Percentiles rank a stretch among this genome's conserved stretches.
Conservation (phyloP, 2,888 invertebrate species). For the Drosophila eohydei region DNA sequence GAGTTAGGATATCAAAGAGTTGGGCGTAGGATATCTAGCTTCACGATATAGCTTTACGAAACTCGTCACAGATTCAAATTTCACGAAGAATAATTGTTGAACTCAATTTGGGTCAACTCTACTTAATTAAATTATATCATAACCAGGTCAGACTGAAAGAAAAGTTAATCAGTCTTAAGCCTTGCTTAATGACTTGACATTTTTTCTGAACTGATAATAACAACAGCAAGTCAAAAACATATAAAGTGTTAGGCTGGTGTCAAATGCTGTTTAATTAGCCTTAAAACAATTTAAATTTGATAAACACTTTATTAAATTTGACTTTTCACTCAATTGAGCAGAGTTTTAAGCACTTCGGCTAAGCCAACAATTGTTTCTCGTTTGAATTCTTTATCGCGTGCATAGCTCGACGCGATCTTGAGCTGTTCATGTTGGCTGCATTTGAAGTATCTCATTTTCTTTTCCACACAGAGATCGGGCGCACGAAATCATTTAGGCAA, state of each 20-base stretch:
- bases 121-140: too few relatives aligned
- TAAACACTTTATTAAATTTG: slow-evolving; percentile 9
- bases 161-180: not conserved
- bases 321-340: slow-evolving; percentile 3
- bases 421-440: slow-evolving; percentile 71
- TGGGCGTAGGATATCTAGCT: too few relatives aligned
- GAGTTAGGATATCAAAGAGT: too few relatives aligned
- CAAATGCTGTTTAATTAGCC: not conserved
- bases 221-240: too few relatives aligned
- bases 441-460: slow-evolving; percentile 69
- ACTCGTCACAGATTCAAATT: too few relatives aligned
- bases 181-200: not conserved
- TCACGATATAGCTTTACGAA: too few relatives aligned
- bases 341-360: slow-evolving; percentile 13
- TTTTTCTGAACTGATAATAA: too few relatives aligned
- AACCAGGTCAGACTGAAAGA: too few relatives aligned
- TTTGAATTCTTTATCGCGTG: slow-evolving; percentile 31
- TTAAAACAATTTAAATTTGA: not conserved
- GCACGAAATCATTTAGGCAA: slow-evolving; percentile 74
- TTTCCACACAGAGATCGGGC: slow-evolving; percentile 40
- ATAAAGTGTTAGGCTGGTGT: not conserved
- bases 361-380: slow-evolving; percentile 1
- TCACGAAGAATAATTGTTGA: too few relatives aligned
- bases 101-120: too few relatives aligned
- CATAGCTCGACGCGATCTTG: slow-evolving; percentile 39